phyloP scores from a whole-genome alignment of 2,113 vertebrate genomes.

The Isurus oxyrinchus region DNA sequence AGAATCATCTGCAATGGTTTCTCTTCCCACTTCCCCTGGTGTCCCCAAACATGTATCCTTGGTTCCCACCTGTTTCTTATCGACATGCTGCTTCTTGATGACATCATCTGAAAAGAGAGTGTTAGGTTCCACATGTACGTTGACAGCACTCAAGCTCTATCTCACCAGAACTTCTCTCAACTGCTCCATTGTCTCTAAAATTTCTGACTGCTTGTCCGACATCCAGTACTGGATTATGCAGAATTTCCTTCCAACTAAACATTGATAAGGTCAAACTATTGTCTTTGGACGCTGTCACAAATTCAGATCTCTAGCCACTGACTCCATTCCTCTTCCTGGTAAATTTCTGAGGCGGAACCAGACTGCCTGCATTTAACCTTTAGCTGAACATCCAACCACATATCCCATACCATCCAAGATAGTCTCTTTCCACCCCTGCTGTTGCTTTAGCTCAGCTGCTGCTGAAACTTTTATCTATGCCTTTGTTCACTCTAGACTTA shows the following conservation, averaged over 20 bases:
- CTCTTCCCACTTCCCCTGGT: too few relatives aligned
- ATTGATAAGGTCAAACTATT: background rate
- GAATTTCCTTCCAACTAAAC: background rate
- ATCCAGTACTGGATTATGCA: background rate
- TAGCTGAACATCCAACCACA: background rate
- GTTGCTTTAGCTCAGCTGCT: background rate
- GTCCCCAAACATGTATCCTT: too few relatives aligned
- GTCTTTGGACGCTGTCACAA: background rate
- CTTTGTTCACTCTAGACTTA: background rate
- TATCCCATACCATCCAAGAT: background rate
- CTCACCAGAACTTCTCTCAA: background rate
- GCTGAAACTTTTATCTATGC: background rate
- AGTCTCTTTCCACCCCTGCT: background rate
- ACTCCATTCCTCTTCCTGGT: background rate
- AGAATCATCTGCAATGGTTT: too few relatives aligned
- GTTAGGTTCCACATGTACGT: background rate
- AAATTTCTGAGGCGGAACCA: background rate
- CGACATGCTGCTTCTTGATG: too few relatives aligned
- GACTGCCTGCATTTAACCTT: background rate
- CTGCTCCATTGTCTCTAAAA: background rate
- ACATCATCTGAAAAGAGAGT: too few relatives aligned
- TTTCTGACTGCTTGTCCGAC: background rate
- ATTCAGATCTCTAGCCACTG: background rate
- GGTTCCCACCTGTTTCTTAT: too few relatives aligned
- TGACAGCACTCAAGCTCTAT: background rate